Evolutionary conservation across 2,113 vertebrate species (phyloP), one percentile per base, ranked within the genome.

Genomic region (Cynopterus brachyotis): DNA sequence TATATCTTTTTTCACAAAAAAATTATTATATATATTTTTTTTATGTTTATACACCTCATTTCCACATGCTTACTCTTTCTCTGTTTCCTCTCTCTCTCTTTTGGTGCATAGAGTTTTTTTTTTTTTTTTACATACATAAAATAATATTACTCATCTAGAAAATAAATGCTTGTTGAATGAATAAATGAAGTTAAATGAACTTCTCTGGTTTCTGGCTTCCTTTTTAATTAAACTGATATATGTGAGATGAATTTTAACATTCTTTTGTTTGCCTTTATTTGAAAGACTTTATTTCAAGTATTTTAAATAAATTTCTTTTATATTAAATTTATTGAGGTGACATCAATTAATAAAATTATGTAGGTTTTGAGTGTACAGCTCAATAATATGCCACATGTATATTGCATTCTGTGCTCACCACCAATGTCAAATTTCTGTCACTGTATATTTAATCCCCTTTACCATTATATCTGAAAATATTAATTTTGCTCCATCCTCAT

Each of bases 211-310:
- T 70, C 22, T 92, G 57, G 9, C 19, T 88, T 66, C 62, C 30
- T 84, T 53, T 80, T 82, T 89, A 94, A 95, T 96, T 83, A 95
- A 20, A 62, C 20, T 75, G 72, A 79, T 78, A 47, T 7, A 76
- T 78, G 40, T 86, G 32, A 91, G 45, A 75, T 93, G 62, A 85
- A 93, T 82, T 95, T 97, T 95, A 91, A 82, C 59, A 95, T 95
- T 73, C 32, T 85, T 37, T 66, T 76, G 42, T 60, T 93, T 86
- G 30, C 55, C 30, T 85, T 85, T 93, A 32, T 62, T 50, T 62
- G 4, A 91, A 86, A 95, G 60, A 73, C 17, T 83, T 55, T n/a
- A 94, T 57, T 94, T 92, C 88, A 81, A 70, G 42, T 73, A 87
- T 82, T 96, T 85, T 80, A 91, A 86, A 93, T 95, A 92, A 70